Percentiles rank a stretch among this genome's conserved stretches.
Conservation (phyloP, 2,113 vertebrate species). For the Rallus limicola region DNA sequence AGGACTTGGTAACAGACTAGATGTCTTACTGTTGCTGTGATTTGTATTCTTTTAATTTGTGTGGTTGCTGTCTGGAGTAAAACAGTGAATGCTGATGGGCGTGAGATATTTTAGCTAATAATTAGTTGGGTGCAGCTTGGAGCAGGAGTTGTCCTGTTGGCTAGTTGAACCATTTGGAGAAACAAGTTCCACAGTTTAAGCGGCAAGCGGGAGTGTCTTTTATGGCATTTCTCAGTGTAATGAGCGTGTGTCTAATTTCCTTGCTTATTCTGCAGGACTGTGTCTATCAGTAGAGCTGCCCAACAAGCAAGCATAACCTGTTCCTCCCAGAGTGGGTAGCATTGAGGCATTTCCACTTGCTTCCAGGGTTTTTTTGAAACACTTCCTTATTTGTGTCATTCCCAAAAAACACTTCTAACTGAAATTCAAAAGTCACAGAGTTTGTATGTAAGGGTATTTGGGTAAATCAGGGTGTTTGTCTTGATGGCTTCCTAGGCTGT, state of each 20-base stretch:
- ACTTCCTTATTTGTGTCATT: neutral
- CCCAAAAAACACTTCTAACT: neutral
- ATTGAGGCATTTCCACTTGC: neutral
- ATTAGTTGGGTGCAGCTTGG: neutral
- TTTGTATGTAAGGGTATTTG: neutral
- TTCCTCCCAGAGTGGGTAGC: neutral
- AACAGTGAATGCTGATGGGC: neutral
- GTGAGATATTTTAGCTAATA: neutral
- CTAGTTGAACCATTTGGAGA: neutral
- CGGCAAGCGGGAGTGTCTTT: slow-evolving; percentile 7
- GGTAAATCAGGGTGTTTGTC: neutral
- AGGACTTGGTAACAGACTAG: neutral
- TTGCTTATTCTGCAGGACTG: neutral
- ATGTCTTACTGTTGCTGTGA: neutral
- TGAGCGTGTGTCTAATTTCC: slow-evolving; percentile 5
- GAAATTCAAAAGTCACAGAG: neutral
- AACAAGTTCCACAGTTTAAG: neutral
- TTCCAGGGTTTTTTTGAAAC: neutral
- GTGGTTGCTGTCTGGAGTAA: neutral
- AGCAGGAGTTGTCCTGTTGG: neutral
- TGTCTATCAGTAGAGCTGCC: neutral
- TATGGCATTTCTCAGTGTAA: neutral
- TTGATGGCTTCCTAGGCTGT: neutral
- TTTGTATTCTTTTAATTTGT: neutral
- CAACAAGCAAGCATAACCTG: neutral